Evolutionary conservation across 2,888 invertebrate genomes (phyloP).

Genomic region (Harpalus rubripes): DNA sequence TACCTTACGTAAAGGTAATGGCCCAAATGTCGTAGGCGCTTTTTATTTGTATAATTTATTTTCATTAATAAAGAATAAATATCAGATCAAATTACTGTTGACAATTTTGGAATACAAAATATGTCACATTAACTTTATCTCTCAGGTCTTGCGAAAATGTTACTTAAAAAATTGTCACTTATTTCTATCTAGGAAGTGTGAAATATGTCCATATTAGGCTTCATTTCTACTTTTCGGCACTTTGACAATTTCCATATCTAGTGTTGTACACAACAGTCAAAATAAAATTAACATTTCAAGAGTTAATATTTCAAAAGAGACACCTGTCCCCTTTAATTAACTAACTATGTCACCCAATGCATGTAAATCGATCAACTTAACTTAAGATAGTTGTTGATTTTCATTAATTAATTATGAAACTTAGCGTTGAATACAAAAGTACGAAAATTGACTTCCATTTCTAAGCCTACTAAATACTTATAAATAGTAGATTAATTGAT

Average conservation of each 20-base stretch:
- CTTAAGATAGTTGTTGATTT: conserved; percentile 25
- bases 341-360: conserved; percentile 36
- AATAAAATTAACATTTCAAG: conserved; percentile 39
- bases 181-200: conserved; percentile 17
- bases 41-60: too few species aligned
- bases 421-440: conserved; percentile 12
- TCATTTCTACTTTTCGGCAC: conserved; percentile 1
- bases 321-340: conserved; percentile 51
- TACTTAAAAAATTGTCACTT: not conserved
- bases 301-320: conserved; percentile 43
- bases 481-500: conserved; percentile 8
- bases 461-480: not conserved
- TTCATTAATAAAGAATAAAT: too few species aligned
- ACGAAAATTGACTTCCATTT: conserved; percentile 10
- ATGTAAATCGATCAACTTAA: conserved; percentile 51
- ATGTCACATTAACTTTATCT: too few species aligned
- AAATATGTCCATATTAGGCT: conserved; percentile 18
- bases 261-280: conserved; percentile 19
- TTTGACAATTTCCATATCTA: conserved; percentile 17
- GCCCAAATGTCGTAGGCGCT: too few species aligned
- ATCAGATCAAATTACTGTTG: too few species aligned
- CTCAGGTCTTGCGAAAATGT: not conserved
- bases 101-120: too few species aligned
- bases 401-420: conserved; percentile 49
- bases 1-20: too few species aligned